These are phyloP conservation scores for Pocillopora grandis DNA, from an alignment of 92 coral and sea anemone species.

Conservation along the genomic window DNA sequence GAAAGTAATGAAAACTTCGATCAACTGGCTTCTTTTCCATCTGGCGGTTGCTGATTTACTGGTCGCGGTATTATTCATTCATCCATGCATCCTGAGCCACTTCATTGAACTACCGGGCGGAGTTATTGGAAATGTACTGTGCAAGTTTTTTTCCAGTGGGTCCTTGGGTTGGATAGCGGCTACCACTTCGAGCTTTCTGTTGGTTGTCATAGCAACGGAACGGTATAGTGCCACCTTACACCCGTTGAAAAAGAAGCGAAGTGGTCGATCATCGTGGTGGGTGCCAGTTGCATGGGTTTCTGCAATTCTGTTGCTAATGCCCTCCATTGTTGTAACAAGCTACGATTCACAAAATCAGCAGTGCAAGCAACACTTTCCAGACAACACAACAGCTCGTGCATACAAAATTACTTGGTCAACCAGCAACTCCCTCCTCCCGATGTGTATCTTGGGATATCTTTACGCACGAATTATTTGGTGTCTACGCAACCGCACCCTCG, in stretches of 20 bases:
- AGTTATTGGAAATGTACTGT: constrained; percentile 17
- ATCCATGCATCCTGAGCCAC: constrained; percentile 12
- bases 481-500: neutral
- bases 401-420: constrained; percentile 6
- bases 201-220: constrained; percentile 22
- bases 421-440: constrained; percentile 7
- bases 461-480: constrained; percentile 23
- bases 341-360: neutral
- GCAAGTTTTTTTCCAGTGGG: constrained; percentile 19
- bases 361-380: constrained; percentile 3
- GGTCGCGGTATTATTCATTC: constrained; percentile 18
- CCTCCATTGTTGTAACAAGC: neutral
- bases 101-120: constrained; percentile 19
- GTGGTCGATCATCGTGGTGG: constrained; percentile 8
- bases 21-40: constrained; percentile 35
- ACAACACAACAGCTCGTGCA: neutral
- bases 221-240: constrained; percentile 33
- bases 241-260: constrained; percentile 1
- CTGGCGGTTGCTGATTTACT: constrained; percentile 29
- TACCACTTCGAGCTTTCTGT: constrained; percentile 24
- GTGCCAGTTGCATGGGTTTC: neutral
- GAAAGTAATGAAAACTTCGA: constrained; percentile 24
- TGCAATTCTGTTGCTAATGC: neutral
- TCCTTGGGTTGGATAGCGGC: constrained; percentile 26
- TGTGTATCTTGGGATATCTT: constrained; percentile 32